Conservation (phyloP, 2,797 vertebrate species). For the Myotis vivesi region DNA sequence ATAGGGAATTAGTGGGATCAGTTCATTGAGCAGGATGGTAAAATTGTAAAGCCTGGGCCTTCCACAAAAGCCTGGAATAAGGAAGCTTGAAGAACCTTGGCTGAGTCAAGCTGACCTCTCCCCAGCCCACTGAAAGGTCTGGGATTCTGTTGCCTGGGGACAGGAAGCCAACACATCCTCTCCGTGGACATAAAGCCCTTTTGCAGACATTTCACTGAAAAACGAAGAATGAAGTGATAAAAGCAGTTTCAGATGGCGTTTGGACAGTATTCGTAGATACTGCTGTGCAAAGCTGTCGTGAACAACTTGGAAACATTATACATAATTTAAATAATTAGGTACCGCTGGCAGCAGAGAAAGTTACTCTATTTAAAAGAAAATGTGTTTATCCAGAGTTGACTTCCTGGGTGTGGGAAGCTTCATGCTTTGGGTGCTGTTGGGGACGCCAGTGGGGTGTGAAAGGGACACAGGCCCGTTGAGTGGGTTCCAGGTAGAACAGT, state of each 20-base stretch:
- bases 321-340: conserved; percentile 16
- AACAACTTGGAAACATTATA: neutral
- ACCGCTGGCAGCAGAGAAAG: neutral
- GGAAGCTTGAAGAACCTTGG: neutral
- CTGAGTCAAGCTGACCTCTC: too few species aligned
- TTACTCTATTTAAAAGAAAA: neutral
- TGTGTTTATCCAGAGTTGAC: neutral
- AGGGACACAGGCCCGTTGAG: fast-evolving
- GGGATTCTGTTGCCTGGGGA: neutral
- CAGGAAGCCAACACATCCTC: neutral
- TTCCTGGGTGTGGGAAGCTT: neutral
- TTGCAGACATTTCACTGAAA: neutral
- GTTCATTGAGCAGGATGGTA: neutral
- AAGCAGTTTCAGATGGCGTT: neutral
- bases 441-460: neutral
- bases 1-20: neutral
- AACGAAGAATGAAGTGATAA: neutral
- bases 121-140: neutral
- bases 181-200: neutral
- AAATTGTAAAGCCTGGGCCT: neutral
- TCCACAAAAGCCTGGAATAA: neutral
- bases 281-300: neutral
- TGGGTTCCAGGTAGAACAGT: neutral
- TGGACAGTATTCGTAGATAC: neutral
- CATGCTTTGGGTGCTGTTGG: fast-evolving